These are phyloP conservation scores for Vireo altiloquus DNA, from an alignment of 2,113 vertebrate genomes.

Conservation along the genomic window DNA sequence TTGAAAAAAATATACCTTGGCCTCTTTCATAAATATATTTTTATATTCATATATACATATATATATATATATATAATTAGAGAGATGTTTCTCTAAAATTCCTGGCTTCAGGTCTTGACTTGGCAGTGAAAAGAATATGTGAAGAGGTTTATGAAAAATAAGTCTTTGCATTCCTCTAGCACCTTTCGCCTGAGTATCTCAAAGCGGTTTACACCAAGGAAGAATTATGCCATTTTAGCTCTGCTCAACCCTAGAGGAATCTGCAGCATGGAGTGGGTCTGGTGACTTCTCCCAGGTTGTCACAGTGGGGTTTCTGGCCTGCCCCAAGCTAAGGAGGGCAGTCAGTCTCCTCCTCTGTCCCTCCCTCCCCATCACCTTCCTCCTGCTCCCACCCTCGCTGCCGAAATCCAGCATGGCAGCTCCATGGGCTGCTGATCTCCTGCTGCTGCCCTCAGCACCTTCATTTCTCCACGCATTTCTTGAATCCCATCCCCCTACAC, in stretches of 20 bases:
- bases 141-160: conserved; percentile 1
- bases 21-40: neutral
- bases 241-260: neutral
- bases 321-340: neutral
- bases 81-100: neutral
- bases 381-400: rapidly evolving
- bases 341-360: neutral
- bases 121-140: neutral
- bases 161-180: neutral
- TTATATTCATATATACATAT: neutral
- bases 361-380: neutral
- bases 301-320: neutral
- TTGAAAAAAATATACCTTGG: neutral
- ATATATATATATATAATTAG: neutral
- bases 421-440: neutral
- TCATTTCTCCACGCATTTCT: neutral
- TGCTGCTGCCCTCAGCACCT: neutral
- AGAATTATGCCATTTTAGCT: neutral
- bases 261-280: neutral
- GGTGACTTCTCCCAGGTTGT: neutral
- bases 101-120: conserved; percentile 2
- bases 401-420: rapidly evolving
- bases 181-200: conserved; percentile 16
- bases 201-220: neutral
- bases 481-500: neutral